These are phyloP conservation scores for Dynastes maya DNA, from an alignment of 2,888 invertebrate genomes.

Conservation along the genomic window DNA sequence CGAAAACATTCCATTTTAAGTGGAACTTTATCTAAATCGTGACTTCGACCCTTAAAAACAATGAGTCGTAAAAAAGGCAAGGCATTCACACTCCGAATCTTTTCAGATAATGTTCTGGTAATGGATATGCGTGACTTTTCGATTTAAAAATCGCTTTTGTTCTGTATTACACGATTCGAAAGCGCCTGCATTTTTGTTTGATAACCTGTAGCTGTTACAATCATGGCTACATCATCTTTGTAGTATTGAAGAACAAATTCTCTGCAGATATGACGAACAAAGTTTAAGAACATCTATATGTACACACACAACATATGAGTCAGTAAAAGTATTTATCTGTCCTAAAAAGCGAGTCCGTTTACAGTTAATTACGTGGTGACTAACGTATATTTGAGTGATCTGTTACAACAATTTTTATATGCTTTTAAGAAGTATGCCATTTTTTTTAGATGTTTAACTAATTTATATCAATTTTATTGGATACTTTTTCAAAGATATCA, in stretches of 20 bases:
- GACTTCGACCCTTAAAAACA: conserved; percentile 37
- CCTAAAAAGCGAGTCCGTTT: conserved; percentile 17
- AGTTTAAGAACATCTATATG: not conserved
- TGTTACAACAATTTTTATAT: conserved; percentile 33
- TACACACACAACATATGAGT: not conserved
- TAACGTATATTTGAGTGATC: conserved; percentile 34
- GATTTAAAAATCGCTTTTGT: not conserved
- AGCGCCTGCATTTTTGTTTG: not conserved
- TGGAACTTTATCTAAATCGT: conserved; percentile 46
- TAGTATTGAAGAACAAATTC: not conserved
- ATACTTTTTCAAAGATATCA: not conserved
- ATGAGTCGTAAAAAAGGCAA: conserved; percentile 23
- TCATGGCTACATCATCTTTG: not conserved
- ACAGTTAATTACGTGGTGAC: conserved; percentile 15
- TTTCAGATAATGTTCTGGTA: conserved; percentile 28
- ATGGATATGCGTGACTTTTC: conserved; percentile 26
- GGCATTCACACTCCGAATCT: conserved; percentile 29
- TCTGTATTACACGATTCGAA: not conserved
- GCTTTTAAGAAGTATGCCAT: conserved; percentile 1
- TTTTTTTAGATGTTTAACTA: conserved; percentile 17
- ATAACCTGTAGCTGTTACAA: not conserved
- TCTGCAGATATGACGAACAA: not conserved
- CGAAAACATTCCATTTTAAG: conserved; percentile 28
- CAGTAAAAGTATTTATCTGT: conserved; percentile 19
- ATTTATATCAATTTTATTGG: not conserved